Conservation (phyloP, 2,797 vertebrate genomes). For the Odontamblyopus lacepedii region DNA sequence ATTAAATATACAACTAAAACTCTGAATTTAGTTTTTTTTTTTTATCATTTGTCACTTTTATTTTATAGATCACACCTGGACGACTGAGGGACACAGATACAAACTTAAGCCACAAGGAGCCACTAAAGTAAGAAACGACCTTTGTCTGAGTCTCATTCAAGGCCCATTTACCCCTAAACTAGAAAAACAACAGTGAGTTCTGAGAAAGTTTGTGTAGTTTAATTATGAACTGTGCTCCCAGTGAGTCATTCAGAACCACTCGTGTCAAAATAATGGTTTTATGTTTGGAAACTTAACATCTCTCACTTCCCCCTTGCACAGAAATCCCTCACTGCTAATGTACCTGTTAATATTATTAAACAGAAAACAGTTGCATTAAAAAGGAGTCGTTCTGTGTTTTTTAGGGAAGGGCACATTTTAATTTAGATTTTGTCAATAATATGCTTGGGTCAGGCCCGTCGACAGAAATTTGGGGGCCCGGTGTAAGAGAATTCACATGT, state of each 20-base stretch:
- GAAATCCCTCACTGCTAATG: not conserved
- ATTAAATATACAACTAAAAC: too few species aligned
- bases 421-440: too few species aligned
- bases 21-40: too few species aligned
- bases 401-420: too few species aligned
- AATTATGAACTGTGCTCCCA: not conserved
- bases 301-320: not conserved
- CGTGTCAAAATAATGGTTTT: not conserved
- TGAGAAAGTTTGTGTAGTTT: not conserved
- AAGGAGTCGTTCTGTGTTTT: too few species aligned
- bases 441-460: too few species aligned
- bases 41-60: too few species aligned
- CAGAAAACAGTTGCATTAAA: not conserved
- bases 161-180: not conserved
- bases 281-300: not conserved
- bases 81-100: not conserved
- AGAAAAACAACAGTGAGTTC: not conserved
- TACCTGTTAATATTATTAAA: not conserved
- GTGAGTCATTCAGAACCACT: constrained; percentile 1
- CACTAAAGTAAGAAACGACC: not conserved
- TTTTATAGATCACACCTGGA: too few species aligned
- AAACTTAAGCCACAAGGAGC: not conserved
- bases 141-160: not conserved
- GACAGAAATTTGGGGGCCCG: too few species aligned
- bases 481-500: too few species aligned